Evolutionary conservation across 92 coral and sea anemone genomes (phyloP).

Genomic region (Umimayanthus chanpuru): DNA sequence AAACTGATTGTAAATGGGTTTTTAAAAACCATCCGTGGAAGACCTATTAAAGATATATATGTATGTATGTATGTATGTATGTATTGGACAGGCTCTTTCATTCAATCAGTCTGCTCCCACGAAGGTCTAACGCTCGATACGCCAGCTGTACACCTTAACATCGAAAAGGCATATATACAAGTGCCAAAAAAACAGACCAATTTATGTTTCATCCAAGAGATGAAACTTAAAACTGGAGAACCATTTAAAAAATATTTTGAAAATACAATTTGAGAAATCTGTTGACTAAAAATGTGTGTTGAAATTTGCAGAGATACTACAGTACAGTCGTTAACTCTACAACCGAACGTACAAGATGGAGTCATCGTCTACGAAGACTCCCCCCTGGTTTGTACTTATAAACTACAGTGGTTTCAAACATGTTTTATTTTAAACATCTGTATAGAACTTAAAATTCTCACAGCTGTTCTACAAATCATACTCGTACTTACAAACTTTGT

Average conservation of each 20-base stretch:
- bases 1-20: too few species aligned
- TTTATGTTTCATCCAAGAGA: background rate
- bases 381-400: constrained; percentile 75
- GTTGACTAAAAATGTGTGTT: background rate
- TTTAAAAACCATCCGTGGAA: too few species aligned
- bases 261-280: background rate
- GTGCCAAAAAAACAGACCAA: too few species aligned
- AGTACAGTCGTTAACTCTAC: constrained; percentile 95
- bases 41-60: too few species aligned
- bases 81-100: too few species aligned
- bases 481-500: too few species aligned
- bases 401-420: background rate
- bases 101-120: too few species aligned
- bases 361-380: constrained; percentile 97
- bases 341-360: constrained; percentile 97
- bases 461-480: background rate
- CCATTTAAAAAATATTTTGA: background rate
- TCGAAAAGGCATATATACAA: too few species aligned
- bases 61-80: too few species aligned
- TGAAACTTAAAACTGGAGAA: background rate
- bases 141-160: too few species aligned
- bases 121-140: too few species aligned
- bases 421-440: too few species aligned
- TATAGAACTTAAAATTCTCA: background rate
- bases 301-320: constrained; percentile 84